Conservation (phyloP, 2,888 invertebrate genomes). For the Folsomia candida region DNA sequence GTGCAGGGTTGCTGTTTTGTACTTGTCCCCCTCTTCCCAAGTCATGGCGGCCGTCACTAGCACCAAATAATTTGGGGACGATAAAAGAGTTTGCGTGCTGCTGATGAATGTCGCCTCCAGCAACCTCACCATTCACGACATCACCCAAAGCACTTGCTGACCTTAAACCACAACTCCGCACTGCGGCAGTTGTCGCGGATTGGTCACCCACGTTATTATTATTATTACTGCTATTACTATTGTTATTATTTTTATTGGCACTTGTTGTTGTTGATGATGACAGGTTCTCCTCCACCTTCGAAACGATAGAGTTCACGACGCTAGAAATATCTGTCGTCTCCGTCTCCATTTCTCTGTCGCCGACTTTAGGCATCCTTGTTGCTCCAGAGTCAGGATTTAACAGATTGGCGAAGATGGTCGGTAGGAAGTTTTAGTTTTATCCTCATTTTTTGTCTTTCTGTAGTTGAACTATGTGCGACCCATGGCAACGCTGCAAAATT, state of each 20-base stretch:
- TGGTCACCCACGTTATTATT: neutral
- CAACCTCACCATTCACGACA: neutral
- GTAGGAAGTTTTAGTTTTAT: too few species aligned
- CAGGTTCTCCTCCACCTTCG: conserved; percentile 16
- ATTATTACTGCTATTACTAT: neutral
- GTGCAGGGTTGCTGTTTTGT: neutral
- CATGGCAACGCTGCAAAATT: too few species aligned
- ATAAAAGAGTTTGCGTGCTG: conserved; percentile 18
- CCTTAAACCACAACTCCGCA: neutral
- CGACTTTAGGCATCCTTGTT: neutral
- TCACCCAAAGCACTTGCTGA: neutral
- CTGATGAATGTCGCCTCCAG: neutral
- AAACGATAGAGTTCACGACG: conserved; percentile 29
- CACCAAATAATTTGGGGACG: neutral
- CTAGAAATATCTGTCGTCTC: conserved; percentile 8
- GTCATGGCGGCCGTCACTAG: neutral
- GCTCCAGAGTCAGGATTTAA: too few species aligned
- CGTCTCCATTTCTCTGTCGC: neutral
- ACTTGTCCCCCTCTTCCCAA: neutral
- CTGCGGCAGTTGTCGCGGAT: neutral
- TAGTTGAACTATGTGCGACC: too few species aligned
- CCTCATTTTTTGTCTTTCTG: too few species aligned
- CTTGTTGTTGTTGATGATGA: too few species aligned
- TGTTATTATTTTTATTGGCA: neutral
- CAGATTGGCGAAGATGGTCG: too few species aligned